Evolutionary conservation across 2,113 vertebrate species (phyloP).

Genomic region (Ammodytes dubius): DNA sequence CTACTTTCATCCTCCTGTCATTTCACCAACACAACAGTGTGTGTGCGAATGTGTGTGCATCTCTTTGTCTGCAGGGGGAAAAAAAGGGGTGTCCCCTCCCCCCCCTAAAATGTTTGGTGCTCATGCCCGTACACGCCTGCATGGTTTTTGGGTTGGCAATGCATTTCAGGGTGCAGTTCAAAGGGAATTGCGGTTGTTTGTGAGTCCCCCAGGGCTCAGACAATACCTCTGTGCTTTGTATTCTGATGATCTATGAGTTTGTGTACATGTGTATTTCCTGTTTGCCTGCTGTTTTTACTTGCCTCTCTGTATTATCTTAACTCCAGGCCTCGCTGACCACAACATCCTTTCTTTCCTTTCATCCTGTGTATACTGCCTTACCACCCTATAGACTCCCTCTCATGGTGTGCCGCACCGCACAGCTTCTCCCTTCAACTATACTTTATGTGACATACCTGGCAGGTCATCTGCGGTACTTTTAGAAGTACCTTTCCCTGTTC

Average conservation of each 20-base stretch:
- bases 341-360: constrained; percentile 29
- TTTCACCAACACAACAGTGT: constrained; percentile 15
- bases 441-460: constrained; percentile 32
- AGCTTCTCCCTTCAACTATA: constrained; percentile 24
- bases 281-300: background rate
- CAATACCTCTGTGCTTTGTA: constrained; percentile 20
- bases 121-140: constrained; percentile 60
- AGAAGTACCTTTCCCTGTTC: constrained; percentile 12
- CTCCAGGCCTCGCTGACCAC: constrained; percentile 23
- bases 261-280: constrained; percentile 6
- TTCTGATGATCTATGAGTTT: constrained; percentile 37
- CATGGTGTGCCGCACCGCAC: background rate
- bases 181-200: constrained; percentile 45
- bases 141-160: constrained; percentile 41
- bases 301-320: constrained; percentile 4
- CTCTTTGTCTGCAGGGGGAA: constrained; percentile 61
- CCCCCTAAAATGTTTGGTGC: constrained; percentile 56
- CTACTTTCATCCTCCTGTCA: constrained; percentile 68
- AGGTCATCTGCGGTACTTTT: constrained; percentile 33
- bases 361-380: constrained; percentile 4
- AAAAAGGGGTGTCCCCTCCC: constrained; percentile 55
- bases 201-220: constrained; percentile 34
- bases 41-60: background rate
- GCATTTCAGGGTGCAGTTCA: constrained; percentile 57
- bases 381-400: constrained; percentile 17